phyloP scores from a whole-genome alignment of 2,797 vertebrate genomes.

The Intellagama lesueurii region DNA sequence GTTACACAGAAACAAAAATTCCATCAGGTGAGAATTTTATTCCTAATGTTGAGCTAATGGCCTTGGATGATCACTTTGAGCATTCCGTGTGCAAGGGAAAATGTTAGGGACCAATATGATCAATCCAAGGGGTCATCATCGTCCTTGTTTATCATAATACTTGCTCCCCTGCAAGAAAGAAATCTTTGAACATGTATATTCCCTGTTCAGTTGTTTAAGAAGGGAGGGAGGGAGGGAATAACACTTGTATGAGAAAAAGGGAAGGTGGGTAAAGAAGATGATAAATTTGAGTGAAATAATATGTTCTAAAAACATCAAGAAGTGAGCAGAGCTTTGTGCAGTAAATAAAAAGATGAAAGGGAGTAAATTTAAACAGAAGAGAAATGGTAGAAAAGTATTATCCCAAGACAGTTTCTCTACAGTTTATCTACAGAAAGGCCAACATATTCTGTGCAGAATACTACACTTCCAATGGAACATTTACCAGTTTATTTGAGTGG shows the following conservation, averaged over 20 bases:
- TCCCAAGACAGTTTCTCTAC: not conserved
- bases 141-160: not conserved
- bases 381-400: not conserved
- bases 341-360: conserved; percentile 17
- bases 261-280: not conserved
- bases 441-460: too few relatives aligned
- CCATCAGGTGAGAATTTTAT: not conserved
- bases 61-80: not conserved
- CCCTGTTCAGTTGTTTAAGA: not conserved
- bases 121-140: not conserved
- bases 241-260: too few relatives aligned
- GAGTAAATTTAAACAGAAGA: conserved; percentile 4
- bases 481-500: too few relatives aligned
- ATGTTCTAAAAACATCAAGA: conserved; percentile 15
- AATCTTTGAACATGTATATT: not conserved
- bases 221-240: not conserved
- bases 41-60: not conserved
- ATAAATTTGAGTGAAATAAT: conserved; percentile 26
- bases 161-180: not conserved
- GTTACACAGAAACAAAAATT: not conserved
- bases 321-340: not conserved
- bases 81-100: not conserved
- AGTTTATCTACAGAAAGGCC: not conserved
- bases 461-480: too few relatives aligned
- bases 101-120: not conserved